phyloP scores from a whole-genome alignment of 2,797 vertebrate species.

The Garrulus glandarius region DNA sequence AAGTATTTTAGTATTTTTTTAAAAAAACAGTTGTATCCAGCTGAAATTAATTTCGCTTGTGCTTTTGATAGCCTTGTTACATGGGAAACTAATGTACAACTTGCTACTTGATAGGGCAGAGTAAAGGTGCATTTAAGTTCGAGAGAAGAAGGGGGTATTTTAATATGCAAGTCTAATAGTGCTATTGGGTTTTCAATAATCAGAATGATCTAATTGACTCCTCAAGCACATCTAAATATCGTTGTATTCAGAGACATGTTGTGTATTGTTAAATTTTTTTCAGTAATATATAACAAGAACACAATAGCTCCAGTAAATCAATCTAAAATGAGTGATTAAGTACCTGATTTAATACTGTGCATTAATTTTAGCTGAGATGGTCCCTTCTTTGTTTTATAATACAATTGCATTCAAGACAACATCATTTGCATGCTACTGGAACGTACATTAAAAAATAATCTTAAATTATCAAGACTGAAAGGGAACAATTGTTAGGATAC shows the following conservation, averaged over 20 bases:
- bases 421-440: conserved; percentile 53
- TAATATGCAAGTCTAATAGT: conserved; percentile 59
- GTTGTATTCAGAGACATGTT: conserved; percentile 26
- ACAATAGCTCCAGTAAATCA: conserved; percentile 75
- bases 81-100: background rate
- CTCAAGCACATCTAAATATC: conserved; percentile 61
- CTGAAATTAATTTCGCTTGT: background rate
- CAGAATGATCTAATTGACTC: conserved; percentile 60
- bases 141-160: background rate
- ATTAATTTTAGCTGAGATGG: conserved; percentile 51
- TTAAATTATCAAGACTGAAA: conserved; percentile 56
- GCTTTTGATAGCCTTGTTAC: conserved; percentile 49
- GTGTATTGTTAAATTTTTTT: conserved; percentile 58
- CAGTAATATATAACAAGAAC: conserved; percentile 60
- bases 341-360: conserved; percentile 24
- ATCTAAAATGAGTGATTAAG: conserved; percentile 69
- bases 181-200: conserved; percentile 58
- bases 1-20: background rate
- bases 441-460: conserved; percentile 58
- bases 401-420: background rate
- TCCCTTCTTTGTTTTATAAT: conserved; percentile 18
- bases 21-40: background rate
- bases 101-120: conserved; percentile 35
- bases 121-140: background rate
- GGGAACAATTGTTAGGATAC: background rate